A percentile compares a stretch with the other conserved stretches of the same genome.
These are phyloP conservation scores for Napeogenes inachia DNA, from an alignment of 2,888 invertebrate species.

Conservation along the genomic window DNA sequence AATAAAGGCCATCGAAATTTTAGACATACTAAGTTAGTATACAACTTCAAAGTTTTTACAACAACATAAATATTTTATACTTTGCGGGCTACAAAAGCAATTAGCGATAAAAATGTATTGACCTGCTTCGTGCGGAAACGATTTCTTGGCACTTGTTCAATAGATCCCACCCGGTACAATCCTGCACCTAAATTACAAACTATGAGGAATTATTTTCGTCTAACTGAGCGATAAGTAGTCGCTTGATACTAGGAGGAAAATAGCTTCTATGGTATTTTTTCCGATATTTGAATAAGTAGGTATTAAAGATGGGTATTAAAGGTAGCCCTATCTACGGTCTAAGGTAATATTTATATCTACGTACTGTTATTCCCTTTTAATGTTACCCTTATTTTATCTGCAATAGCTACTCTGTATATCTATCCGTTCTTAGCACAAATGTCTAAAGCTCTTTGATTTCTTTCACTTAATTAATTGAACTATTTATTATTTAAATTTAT, in stretches of 20 bases:
- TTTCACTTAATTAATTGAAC: no score
- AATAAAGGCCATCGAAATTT: no score
- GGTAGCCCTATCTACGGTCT: no score
- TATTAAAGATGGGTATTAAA: no score
- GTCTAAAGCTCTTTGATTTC: no score
- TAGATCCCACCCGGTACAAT: constrained; percentile 7
- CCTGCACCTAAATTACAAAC: constrained; percentile 14
- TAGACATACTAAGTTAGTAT: background rate
- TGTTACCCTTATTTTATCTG: no score
- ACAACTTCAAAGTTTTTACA: background rate
- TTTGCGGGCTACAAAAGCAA: constrained; percentile 7
- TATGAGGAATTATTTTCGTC: constrained; percentile 20
- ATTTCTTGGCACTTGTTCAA: constrained; percentile 28
- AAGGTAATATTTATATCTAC: no score
- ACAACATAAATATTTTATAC: background rate
- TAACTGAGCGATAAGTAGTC: constrained; percentile 10
- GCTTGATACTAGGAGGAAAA: constrained; percentile 4
- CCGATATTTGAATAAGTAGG: no score
- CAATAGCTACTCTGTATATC: no score
- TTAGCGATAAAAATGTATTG: constrained; percentile 24
- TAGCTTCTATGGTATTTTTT: constrained; percentile 10
- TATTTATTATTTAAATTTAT: no score
- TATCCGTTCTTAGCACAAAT: no score
- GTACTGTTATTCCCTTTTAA: no score
- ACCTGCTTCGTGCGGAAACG: constrained; percentile 21